Evolutionary conservation across 1,140 invertebrate genomes (phyloP), one percentile per base, ranked within the genome.

Genomic region (Saccostrea echinata): DNA sequence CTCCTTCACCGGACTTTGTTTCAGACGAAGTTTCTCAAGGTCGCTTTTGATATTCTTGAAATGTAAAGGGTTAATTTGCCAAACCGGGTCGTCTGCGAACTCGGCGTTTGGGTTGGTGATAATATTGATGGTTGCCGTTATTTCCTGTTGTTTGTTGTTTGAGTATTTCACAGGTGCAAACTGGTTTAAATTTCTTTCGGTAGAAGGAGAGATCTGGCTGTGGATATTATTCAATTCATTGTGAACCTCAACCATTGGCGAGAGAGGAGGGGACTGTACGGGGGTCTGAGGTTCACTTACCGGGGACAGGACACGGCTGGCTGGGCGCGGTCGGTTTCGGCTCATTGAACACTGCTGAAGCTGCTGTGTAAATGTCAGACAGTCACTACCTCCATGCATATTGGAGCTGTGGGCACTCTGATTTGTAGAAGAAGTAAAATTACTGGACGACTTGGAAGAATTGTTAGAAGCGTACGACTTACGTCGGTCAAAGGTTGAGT

Each of bases 211-310:
- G 35, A 61, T 43, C 21, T 84, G 53, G 21, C 33, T n/a, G 51
- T 35, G 24, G 52, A 71, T 81, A 18, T 82, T 84, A 33, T 86
- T 88, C 27, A 86, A 86, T 85, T 89, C 84, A 89, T 92, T 93
- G 53, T 91, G 92, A 6, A 92, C 85, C 84, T 97, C 97, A 94
- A 97, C 97, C 88, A 97, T 96, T n/a, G 97, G 97, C 82, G 97
- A 97, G 85, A 97, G 89, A 1, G 97, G 97, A 18, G 97, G 97
- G 2, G 97, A 97, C 92, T 98, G 98, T 51, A 98, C 96, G 0
- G 97, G 97, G 90, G 96, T 97, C 91, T 97, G 96, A 1, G 97
- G 97, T 91, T 97, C 97, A 92, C 96, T 97, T 88, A 97, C 96
- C 35, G 97, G 95, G 13, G 97, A 97, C n/a, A 97, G 94, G 43